Conservation (phyloP, 1,140 invertebrate genomes). For the Oryzaephilus surinamensis region DNA sequence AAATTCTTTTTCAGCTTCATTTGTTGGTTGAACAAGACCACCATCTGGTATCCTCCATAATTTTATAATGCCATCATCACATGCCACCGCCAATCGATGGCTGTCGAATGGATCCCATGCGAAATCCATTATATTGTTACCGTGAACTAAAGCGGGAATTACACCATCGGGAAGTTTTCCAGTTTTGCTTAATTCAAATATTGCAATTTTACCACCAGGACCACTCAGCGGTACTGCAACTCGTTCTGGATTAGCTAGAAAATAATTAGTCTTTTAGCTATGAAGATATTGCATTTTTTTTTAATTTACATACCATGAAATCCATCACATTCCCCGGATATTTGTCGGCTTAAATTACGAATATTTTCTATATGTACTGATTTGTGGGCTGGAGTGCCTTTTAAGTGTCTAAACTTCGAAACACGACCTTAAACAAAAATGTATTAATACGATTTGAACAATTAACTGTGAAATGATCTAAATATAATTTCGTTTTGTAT, state of each 20-base stretch:
- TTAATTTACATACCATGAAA: slow-evolving; percentile 58
- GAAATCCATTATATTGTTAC: slow-evolving; percentile 83
- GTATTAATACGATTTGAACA: no score
- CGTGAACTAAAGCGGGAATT: slow-evolving; percentile 76
- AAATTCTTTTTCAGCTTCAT: slow-evolving; percentile 46
- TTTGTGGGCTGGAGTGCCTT: slow-evolving; percentile 81
- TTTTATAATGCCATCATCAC: slow-evolving; percentile 81
- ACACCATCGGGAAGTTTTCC: slow-evolving; percentile 70
- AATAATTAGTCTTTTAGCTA: slow-evolving; percentile 2
- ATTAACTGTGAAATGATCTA: no score
- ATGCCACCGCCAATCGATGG: slow-evolving; percentile 69
- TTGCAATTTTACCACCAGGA: slow-evolving; percentile 78
- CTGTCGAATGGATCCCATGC: slow-evolving; percentile 87
- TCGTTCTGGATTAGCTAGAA: slow-evolving; percentile 64
- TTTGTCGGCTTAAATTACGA: slow-evolving; percentile 77
- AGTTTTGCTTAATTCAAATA: slow-evolving; percentile 72
- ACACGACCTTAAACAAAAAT: slow-evolving; percentile 64
- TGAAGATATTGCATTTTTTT: no score
- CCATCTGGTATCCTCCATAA: slow-evolving; percentile 58
- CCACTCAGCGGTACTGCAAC: slow-evolving; percentile 81
- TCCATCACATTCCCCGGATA: slow-evolving; percentile 88
- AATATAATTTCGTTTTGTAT: no score
- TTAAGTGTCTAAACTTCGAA: slow-evolving; percentile 87
- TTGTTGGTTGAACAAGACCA: slow-evolving; percentile 50
- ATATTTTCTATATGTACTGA: slow-evolving; percentile 88